Percentiles rank a stretch among this genome's conserved stretches.
These are phyloP conservation scores for Conistra vaccinii DNA, from an alignment of 2,888 invertebrate genomes.

Conservation along the genomic window DNA sequence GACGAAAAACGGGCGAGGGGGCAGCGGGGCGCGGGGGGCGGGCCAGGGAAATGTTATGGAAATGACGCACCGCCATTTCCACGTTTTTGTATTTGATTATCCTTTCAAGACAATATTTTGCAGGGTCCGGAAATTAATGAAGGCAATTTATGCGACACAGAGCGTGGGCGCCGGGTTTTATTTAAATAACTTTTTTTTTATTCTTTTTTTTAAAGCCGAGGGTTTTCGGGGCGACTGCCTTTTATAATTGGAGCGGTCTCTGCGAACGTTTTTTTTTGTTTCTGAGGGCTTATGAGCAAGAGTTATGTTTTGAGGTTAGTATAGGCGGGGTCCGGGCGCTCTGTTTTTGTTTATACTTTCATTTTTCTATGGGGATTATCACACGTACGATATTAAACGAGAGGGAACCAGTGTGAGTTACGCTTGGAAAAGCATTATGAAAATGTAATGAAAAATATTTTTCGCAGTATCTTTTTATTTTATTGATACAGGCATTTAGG, in stretches of 20 bases:
- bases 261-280: conserved; percentile 77
- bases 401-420: conserved; percentile 49
- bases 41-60: conserved; percentile 86
- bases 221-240: conserved; percentile 84
- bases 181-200: conserved; percentile 87
- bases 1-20: conserved; percentile 79
- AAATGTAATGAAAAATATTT: conserved; percentile 49
- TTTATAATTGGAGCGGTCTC: conserved; percentile 87
- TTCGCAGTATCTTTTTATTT: conserved; percentile 31
- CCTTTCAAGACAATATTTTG: conserved; percentile 91
- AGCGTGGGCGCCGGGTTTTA: conserved; percentile 86
- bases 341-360: conserved; percentile 67
- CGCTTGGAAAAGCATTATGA: conserved; percentile 49
- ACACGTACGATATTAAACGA: conserved; percentile 54
- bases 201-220: conserved; percentile 80
- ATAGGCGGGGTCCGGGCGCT: conserved; percentile 68
- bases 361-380: conserved; percentile 68
- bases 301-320: conserved; percentile 86
- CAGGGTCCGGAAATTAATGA: conserved; percentile 90
- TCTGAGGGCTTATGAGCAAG: conserved; percentile 80
- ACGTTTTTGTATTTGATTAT: conserved; percentile 91
- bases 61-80: conserved; percentile 90
- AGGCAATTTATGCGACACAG: conserved; percentile 90
- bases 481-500: conserved; percentile 7
- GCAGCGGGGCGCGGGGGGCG: conserved; percentile 62